Conservation (phyloP, 2,888 invertebrate species). For the Shargacucullia verbasci region DNA sequence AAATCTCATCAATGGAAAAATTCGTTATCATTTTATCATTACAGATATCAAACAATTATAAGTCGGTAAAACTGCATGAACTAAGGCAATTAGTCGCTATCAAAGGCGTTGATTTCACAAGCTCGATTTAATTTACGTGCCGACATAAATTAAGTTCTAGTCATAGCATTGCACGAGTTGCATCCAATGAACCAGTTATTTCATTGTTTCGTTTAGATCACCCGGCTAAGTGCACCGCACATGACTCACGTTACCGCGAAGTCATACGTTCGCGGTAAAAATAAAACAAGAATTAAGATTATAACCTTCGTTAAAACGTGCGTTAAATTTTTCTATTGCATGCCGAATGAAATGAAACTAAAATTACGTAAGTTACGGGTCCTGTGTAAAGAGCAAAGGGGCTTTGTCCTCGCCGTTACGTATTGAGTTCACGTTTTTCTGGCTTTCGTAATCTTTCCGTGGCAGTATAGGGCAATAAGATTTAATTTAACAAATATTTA, state of each 20-base stretch:
- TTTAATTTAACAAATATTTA: no score
- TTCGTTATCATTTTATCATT: no score
- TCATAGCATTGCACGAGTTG: not conserved
- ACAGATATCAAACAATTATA: no score
- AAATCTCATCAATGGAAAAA: no score
- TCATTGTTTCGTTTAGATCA: conserved; percentile 31
- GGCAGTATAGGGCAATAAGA: no score
- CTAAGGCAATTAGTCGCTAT: no score
- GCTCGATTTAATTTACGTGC: not conserved
- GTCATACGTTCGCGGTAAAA: conserved; percentile 20
- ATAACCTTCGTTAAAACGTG: conserved; percentile 17
- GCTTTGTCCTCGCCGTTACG: no score
- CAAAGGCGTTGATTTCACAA: not conserved
- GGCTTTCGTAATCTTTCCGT: no score
- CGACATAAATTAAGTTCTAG: not conserved
- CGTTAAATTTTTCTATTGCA: conserved; percentile 3
- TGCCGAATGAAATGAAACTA: conserved; percentile 6
- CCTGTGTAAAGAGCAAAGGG: no score
- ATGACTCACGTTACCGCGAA: conserved; percentile 23
- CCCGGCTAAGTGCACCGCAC: conserved; percentile 15
- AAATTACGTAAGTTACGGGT: not conserved
- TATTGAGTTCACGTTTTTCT: no score
- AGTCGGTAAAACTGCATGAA: no score
- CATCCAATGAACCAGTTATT: conserved; percentile 18
- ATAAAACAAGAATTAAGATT: conserved; percentile 24